Evolutionary conservation across 1,140 invertebrate species (phyloP).

Genomic region (Thalassaphorura encarpata): DNA sequence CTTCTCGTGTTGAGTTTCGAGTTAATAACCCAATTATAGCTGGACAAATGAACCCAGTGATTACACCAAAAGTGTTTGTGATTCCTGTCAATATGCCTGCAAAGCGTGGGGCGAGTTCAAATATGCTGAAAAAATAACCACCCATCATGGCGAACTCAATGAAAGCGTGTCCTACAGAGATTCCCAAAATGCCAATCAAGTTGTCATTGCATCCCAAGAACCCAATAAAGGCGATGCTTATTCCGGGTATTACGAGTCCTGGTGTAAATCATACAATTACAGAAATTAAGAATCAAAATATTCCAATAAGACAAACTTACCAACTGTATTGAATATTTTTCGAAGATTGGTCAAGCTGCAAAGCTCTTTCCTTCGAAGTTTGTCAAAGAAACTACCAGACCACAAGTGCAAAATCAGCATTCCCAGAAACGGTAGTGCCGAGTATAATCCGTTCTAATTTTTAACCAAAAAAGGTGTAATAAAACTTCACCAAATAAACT

Average conservation of each 20-base stretch:
- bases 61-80: conserved; percentile 37
- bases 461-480: conserved; percentile 3
- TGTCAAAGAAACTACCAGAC: conserved; percentile 32
- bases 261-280: neutral
- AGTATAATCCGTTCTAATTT: conserved; percentile 47
- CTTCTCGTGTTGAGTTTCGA: conserved; percentile 33
- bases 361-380: conserved; percentile 24
- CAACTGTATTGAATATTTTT: conserved; percentile 35
- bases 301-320: conserved; percentile 24
- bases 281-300: neutral
- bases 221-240: neutral
- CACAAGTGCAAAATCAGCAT: conserved; percentile 31
- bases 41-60: conserved; percentile 35
- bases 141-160: conserved; percentile 33
- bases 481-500: neutral
- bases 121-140: conserved; percentile 34
- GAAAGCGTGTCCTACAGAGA: conserved; percentile 28
- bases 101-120: conserved; percentile 34
- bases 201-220: conserved; percentile 25
- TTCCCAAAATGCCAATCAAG: conserved; percentile 20
- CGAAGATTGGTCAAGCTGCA: conserved; percentile 29
- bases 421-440: conserved; percentile 47
- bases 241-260: conserved; percentile 14
- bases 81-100: conserved; percentile 37
- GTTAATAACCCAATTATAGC: conserved; percentile 32